Conservation (phyloP, 2,797 vertebrate species). For the Alca torda region DNA sequence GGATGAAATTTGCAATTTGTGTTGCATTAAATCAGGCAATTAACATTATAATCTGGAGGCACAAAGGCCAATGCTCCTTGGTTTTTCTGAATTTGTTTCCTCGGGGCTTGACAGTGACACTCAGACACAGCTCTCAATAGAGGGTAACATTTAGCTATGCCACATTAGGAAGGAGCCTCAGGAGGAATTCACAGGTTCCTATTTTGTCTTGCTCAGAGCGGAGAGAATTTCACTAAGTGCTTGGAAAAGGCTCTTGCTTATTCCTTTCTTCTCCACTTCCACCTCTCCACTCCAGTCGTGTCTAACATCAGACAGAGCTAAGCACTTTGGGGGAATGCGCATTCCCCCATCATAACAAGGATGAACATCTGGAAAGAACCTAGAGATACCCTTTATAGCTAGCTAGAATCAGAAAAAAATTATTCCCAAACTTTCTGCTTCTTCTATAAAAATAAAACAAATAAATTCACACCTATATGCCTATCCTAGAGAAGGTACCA, state of each 20-base stretch:
- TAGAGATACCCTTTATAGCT: background rate
- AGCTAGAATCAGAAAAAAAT: background rate
- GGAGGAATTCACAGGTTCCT: constrained; percentile 12
- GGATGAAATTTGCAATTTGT: background rate
- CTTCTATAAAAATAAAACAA: background rate
- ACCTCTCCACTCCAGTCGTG: background rate
- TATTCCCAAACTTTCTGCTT: background rate
- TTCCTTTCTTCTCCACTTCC: background rate
- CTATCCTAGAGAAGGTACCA: background rate
- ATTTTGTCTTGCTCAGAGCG: background rate
- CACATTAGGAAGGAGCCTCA: background rate
- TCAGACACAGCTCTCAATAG: background rate
- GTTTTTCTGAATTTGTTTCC: background rate
- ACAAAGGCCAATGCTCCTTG: background rate
- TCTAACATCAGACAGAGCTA: background rate
- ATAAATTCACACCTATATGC: background rate
- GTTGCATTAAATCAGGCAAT: constrained; percentile 21
- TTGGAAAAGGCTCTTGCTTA: background rate
- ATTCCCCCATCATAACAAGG: background rate
- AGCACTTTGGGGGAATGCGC: background rate
- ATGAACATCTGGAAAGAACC: background rate
- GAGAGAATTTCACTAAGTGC: background rate
- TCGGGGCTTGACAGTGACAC: background rate
- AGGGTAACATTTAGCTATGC: constrained; percentile 11
- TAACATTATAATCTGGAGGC: background rate